A percentile compares a stretch with the other conserved stretches of the same genome.
Conservation (phyloP, 2,113 vertebrate species). For the Numenius arquata region DNA sequence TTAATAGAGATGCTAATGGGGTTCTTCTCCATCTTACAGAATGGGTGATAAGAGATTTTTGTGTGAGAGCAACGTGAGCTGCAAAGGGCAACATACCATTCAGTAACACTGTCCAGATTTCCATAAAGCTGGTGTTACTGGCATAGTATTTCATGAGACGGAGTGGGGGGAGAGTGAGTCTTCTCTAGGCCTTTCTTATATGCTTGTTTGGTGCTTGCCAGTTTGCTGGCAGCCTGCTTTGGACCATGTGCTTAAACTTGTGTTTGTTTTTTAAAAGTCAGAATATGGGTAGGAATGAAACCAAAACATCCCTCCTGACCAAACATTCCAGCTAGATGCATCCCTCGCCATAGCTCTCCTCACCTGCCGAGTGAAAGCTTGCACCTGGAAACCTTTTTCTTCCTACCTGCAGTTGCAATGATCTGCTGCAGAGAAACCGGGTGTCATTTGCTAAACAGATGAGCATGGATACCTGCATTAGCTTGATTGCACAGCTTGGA, state of each 20-base stretch:
- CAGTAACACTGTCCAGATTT: not conserved
- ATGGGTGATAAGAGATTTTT: not conserved
- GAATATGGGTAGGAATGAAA: not conserved
- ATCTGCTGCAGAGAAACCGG: not conserved
- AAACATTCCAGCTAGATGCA: not conserved
- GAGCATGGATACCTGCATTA: not conserved
- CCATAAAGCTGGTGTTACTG: not conserved
- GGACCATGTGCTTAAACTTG: not conserved
- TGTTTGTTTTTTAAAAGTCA: not conserved
- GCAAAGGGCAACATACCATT: not conserved
- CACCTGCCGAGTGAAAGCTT: not conserved
- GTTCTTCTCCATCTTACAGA: not conserved
- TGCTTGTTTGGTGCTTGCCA: not conserved
- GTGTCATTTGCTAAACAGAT: not conserved
- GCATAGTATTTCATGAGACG: not conserved
- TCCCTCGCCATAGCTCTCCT: not conserved
- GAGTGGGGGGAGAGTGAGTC: not conserved
- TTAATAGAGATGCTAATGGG: slow-evolving; percentile 5
- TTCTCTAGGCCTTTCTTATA: not conserved
- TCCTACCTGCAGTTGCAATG: not conserved
- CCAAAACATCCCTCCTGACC: not conserved
- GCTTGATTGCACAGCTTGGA: not conserved
- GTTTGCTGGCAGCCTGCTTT: not conserved
- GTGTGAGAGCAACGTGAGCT: not conserved
- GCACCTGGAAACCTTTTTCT: not conserved